Evolutionary conservation across 2,888 invertebrate species (phyloP).

Genomic region (Hemistola chrysoprasaria): DNA sequence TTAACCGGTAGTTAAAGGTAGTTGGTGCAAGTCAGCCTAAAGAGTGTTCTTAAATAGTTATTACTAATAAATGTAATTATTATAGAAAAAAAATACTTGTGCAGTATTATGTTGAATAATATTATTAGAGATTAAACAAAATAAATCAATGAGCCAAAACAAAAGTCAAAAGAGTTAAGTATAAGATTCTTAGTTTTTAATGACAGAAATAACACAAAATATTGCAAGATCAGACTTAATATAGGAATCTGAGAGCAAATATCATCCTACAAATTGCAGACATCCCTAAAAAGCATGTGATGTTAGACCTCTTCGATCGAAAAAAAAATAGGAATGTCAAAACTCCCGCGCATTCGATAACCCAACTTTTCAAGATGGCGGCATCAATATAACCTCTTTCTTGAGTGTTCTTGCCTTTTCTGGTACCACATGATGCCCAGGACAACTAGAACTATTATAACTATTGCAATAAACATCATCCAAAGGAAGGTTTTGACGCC

Average conservation of each 20-base stretch:
- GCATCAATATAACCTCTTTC: conserved; percentile 88
- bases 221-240: conserved; percentile 1
- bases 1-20: too few relatives aligned
- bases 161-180: not conserved
- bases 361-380: not conserved
- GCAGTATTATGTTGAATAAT: too few relatives aligned
- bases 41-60: too few relatives aligned
- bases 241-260: conserved; percentile 1
- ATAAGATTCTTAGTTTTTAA: not conserved
- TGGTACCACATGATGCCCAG: conserved; percentile 96
- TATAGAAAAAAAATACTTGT: too few relatives aligned
- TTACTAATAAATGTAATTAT: too few relatives aligned
- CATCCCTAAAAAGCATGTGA: conserved; percentile 18
- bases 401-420: conserved; percentile 93
- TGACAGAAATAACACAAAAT: conserved; percentile 6
- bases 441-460: conserved; percentile 91
- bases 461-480: conserved; percentile 92
- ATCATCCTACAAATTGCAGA: not conserved
- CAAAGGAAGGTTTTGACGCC: conserved; percentile 95
- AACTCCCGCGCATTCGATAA: conserved; percentile 6
- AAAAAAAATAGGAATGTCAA: conserved; percentile 33
- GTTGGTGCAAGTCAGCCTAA: too few relatives aligned
- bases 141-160: too few relatives aligned
- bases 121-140: too few relatives aligned
- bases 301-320: conserved; percentile 5